Evolutionary conservation across 23 tunicate species (phyloP), one percentile per base, ranked within the genome.

Genomic region (Corella eumyota): DNA sequence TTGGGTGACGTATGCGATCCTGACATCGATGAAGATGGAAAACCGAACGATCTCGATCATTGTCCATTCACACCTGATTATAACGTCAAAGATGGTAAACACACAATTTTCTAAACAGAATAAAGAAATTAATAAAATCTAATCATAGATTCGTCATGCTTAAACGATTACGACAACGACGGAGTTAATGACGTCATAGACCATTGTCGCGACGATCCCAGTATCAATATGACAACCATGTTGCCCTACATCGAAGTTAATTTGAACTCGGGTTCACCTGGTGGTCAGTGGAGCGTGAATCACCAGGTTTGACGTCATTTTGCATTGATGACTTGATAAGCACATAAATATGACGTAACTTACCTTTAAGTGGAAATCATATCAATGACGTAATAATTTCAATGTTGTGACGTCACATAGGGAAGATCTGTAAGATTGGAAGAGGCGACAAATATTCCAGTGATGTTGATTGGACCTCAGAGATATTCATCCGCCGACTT

Each of bases 181-280:
- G 60, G 46, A 4, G 54, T 66, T 22, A 34, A 38, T 25, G 72
- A 66, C 9, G 26, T 66, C 2, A 19, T 26, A 9, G 72, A 66
- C 25, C 15, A 32, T 32, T 66, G 72, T 46, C 53, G 29, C 5
- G 25, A 45, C 45, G 72, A 66, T 50, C 72, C 72, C 24, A 66
- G 60, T 2, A 50, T 66, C 25, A 15, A 46, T 25, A 40, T 29
- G 6, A 46, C 60, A 6, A 23, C 72, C 30, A 15, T 66, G 21
- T 9, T 50, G 4, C 60, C 72, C 5, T 40, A 66, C 54, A 26
- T 52, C n/a, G 30, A 27, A 48, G 72, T 66, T 0, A 66, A 66
- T 51, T 46, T 66, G 2, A 45, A 52, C 33, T 26, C 35, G 6
- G 72, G 72, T 11, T 13, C 44, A 13, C 34, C 72, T 1, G 56